Evolutionary conservation across 2,113 vertebrate species (phyloP), one percentile per base, ranked within the genome.

Genomic region (Nansenia antarctica): DNA sequence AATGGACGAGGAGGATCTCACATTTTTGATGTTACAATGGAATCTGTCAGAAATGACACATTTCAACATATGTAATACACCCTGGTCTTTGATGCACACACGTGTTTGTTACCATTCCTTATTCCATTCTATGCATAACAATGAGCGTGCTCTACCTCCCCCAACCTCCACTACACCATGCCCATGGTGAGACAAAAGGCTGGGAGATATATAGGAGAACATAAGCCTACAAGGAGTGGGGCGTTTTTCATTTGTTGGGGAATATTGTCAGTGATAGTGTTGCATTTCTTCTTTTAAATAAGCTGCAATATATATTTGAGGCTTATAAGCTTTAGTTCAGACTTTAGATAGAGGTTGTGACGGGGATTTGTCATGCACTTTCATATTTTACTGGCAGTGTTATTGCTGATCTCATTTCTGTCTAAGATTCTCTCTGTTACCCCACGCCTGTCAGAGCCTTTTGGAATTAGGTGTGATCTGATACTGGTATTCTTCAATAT

Each of bases 151-250:
- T n/a, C n/a, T n/a, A n/a, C n/a, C n/a, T n/a, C n/a, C n/a, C n/a
- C n/a, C n/a, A n/a, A n/a, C n/a, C n/a, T n/a, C 49, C 69, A 39
- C 7, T 29, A 9, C 59, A 74, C 69, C 31, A 24, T 67, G 35
- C 27, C 20, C 35, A 27, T 45, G 14, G 31, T 71, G 24, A 72
- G 67, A 73, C 64, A 70, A 77, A 77, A 76, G 64, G 26, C 26
- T 30, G 27, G 45, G 62, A 58, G 45, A 11, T n/a, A 18, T 31
- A 4, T 15, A 5, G 4, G 24, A 30, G 26, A 31, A 2, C 5
- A 29, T 26, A 15, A 58, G 29, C 53, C 22, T 1, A 18, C 1
- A 14, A 15, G 30, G 12, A 14, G 14, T 18, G 55, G 18, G 27
- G 55, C 61, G 42, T 69, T 67, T 62, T 62, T 27, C 37, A 61